These are phyloP conservation scores for Bradypodion pumilum DNA, from an alignment of 2,797 vertebrate genomes.

Conservation along the genomic window DNA sequence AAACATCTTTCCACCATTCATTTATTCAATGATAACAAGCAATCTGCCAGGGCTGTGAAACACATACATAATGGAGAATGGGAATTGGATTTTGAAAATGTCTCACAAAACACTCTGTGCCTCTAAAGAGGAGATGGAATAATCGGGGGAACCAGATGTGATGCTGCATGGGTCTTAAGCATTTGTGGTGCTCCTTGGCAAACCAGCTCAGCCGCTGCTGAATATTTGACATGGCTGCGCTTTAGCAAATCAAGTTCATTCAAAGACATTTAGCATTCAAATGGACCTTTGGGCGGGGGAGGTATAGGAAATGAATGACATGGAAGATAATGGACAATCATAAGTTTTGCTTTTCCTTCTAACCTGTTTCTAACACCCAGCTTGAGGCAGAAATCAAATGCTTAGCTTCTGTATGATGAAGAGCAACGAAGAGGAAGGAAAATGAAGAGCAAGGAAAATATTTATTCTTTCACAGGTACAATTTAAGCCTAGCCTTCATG, in stretches of 20 bases:
- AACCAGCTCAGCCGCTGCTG: background rate
- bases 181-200: too few species aligned
- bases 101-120: constrained; percentile 18
- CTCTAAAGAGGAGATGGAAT: background rate
- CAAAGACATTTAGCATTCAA: background rate
- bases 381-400: background rate
- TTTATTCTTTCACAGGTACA: background rate
- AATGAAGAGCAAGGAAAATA: background rate
- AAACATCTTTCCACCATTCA: constrained; percentile 23
- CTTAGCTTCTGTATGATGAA: background rate
- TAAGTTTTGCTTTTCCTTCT: background rate
- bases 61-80: background rate
- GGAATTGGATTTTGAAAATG: background rate
- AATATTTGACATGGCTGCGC: background rate
- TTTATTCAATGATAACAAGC: background rate
- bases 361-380: background rate
- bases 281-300: too few species aligned
- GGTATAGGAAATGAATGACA: too few species aligned
- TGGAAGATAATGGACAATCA: background rate
- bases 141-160: background rate
- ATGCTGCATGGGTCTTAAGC: background rate
- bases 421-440: too few species aligned
- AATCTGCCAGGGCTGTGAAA: constrained; percentile 36
- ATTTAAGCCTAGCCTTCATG: background rate
- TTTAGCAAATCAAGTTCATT: background rate